Conservation (phyloP, 2,797 vertebrate genomes). For the Tiaroga cobitis region DNA sequence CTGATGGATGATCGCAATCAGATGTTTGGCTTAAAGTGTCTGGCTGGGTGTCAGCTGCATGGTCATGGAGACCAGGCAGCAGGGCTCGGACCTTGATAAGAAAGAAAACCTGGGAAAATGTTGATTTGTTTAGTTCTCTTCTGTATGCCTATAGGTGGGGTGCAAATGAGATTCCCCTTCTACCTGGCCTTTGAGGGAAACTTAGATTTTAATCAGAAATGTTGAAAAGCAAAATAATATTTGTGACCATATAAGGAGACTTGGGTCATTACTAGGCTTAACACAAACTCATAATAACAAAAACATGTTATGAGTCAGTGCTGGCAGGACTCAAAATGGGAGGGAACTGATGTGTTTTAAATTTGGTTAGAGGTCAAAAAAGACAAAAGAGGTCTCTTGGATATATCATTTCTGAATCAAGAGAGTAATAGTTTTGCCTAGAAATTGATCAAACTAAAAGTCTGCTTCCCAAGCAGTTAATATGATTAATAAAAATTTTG, state of each 20-base stretch:
- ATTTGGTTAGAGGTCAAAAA: neutral
- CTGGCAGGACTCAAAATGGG: neutral
- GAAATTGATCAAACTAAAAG: neutral
- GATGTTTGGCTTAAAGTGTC: conserved; percentile 56
- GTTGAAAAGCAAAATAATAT: neutral
- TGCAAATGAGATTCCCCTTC: neutral
- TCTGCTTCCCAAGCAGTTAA: neutral
- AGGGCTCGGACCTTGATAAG: conserved; percentile 23
- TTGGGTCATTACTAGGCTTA: conserved; percentile 7
- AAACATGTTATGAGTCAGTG: conserved; percentile 34
- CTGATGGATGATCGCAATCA: conserved; percentile 51
- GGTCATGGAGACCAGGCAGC: conserved; percentile 36
- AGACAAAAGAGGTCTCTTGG: conserved; percentile 15
- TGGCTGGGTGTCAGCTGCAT: conserved; percentile 59
- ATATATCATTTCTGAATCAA: conserved; percentile 1
- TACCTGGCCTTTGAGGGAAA: neutral
- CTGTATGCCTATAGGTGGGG: conserved; percentile 46
- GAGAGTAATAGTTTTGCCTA: neutral
- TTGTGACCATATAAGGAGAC: conserved; percentile 14
- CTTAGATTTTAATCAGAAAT: neutral
- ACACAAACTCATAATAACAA: conserved; percentile 9
- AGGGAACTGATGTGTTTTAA: conserved; percentile 9
- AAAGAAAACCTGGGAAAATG: conserved; percentile 49
- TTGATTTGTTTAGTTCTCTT: conserved; percentile 45
- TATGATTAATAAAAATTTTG: neutral